Evolutionary conservation across 1,140 invertebrate species (phyloP).

Genomic region (Caenorhabditis elegans): DNA sequence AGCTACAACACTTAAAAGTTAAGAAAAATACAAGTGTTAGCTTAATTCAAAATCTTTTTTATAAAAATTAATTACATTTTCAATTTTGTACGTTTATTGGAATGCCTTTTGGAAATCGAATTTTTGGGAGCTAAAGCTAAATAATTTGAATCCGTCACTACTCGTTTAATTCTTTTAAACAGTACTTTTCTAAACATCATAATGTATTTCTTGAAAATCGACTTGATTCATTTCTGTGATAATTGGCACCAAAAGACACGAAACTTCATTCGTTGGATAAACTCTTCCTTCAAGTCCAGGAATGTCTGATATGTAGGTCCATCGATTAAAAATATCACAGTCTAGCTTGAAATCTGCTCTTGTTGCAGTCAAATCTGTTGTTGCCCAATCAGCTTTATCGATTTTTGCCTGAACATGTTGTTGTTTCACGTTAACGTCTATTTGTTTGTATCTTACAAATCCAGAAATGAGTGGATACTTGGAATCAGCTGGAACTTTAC

Average conservation of each 20-base stretch:
- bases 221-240: not conserved
- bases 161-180: no score
- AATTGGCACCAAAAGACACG: not conserved
- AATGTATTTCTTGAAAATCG: not conserved
- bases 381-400: not conserved
- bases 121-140: no score
- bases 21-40: no score
- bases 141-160: no score
- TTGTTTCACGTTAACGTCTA: not conserved
- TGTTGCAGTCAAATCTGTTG: not conserved
- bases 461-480: not conserved
- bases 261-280: not conserved
- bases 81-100: no score
- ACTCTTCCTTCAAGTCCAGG: not conserved
- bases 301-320: conserved; percentile 7
- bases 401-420: not conserved
- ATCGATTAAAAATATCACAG: not conserved
- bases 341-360: not conserved
- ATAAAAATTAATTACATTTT: no score
- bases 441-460: not conserved
- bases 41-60: no score
- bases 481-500: not conserved
- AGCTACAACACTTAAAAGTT: no score
- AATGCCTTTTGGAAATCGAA: no score
- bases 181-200: not conserved